phyloP scores from a whole-genome alignment of 2,113 vertebrate species.

The Crotalus viridis region DNA sequence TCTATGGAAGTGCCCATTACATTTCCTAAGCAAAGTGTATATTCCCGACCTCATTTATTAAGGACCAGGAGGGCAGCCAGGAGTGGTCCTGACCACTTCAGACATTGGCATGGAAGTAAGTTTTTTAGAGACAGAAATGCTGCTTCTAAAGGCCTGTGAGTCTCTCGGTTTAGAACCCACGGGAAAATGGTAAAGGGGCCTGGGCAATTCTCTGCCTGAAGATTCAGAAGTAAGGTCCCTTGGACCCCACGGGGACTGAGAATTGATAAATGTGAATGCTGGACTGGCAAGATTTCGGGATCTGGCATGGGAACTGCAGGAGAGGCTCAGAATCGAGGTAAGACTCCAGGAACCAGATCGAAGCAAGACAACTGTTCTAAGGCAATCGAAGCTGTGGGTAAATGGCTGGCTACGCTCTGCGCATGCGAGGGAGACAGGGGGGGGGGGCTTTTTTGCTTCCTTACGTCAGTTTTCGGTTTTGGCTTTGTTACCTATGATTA shows the following conservation, averaged over 20 bases:
- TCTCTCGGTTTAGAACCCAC: background rate
- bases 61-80: background rate
- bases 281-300: background rate
- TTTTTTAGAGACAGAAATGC: background rate
- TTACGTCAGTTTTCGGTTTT: background rate
- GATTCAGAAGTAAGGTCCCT: background rate
- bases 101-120: background rate
- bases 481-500: background rate
- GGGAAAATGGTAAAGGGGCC: background rate
- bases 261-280: background rate
- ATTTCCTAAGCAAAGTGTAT: background rate
- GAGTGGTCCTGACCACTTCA: background rate
- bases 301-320: background rate
- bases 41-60: background rate
- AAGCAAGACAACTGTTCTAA: background rate
- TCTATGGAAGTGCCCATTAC: background rate
- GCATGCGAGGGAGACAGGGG: background rate
- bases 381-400: background rate
- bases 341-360: background rate
- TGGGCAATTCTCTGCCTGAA: background rate
- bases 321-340: background rate
- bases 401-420: background rate
- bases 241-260: background rate
- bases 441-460: background rate
- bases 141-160: background rate